phyloP scores from a whole-genome alignment of 2,797 vertebrate genomes.

The Carapus acus region DNA sequence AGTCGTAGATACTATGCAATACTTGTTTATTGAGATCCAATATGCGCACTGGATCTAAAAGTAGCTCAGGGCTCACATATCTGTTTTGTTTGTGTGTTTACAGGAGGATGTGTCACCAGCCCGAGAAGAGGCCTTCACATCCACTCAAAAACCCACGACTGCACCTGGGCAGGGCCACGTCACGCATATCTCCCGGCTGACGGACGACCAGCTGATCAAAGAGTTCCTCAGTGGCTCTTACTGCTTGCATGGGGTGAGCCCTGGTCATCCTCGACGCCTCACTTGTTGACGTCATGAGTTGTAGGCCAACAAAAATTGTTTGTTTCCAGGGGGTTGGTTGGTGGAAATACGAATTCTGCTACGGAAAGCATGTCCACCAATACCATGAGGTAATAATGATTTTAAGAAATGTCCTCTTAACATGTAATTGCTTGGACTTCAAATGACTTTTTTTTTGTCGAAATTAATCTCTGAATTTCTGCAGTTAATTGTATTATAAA shows the following conservation, averaged over 20 bases:
- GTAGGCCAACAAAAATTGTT: constrained; percentile 5
- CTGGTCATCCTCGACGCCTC: neutral
- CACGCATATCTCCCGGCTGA: constrained; percentile 93
- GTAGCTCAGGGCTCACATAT: neutral
- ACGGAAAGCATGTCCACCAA: constrained; percentile 93
- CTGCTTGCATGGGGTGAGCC: constrained; percentile 94
- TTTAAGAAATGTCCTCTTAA: too few species aligned
- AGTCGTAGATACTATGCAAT: too few species aligned
- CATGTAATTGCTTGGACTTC: too few species aligned
- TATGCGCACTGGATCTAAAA: neutral
- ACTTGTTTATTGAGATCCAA: too few species aligned
- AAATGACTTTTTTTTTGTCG: too few species aligned
- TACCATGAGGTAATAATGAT: constrained; percentile 86
- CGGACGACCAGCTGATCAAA: constrained; percentile 94
- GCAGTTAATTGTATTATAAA: too few species aligned
- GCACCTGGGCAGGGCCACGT: constrained; percentile 84
- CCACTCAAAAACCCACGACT: constrained; percentile 87
- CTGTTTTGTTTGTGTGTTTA: constrained; percentile 13
- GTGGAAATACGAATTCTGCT: constrained; percentile 99
- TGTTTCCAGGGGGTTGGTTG: constrained; percentile 90
- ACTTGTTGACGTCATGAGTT: neutral
- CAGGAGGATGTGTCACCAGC: constrained; percentile 79
- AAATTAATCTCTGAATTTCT: too few species aligned
- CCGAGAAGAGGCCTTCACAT: constrained; percentile 86
- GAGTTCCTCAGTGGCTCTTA: constrained; percentile 97